Evolutionary conservation across 2,888 invertebrate genomes (phyloP), one percentile per base, ranked within the genome.

Genomic region (Nemapogon koenigi): DNA sequence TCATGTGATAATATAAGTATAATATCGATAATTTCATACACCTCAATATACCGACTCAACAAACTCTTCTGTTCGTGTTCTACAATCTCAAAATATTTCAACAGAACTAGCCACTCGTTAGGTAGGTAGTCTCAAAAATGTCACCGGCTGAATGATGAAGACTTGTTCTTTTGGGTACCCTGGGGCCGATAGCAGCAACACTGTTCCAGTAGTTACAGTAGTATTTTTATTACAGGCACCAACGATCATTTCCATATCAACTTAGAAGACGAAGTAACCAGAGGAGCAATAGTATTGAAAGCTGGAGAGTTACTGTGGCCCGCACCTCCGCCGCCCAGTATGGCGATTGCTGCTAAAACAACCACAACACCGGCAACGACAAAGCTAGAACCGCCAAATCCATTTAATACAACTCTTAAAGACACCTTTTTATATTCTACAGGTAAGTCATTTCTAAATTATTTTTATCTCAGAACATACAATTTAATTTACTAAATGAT

Each of bases 221-320:
- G n/a, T n/a, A n/a, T n/a, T 8, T 35, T 31, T 14, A 41, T 49
- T 53, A n/a, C 53, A 88, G 89, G 89, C 19, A 84, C 85, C 41
- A 83, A 91, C 46, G 86, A 92, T 48, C 87, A 90, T 58, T 94
- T 87, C 68, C 63, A 88, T 62, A 85, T 94, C 40, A 87, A 92
- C 64, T 63, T 93, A 42, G 85, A 88, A 47, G 94, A 94, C 65
- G 94, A 94, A 62, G 94, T 94, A 35, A 88, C 91, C 0, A 81
- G 94, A 15, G 94, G 94, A 1, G 86, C 90, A 33, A 88, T 93
- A 44, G 83, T 94, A 29, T 72, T 92, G 28, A 81, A 89, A 43
- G 81, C 88, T 39, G 93, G 93, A 1, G 71, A 86, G 52, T 58
- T 90, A 38, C 66, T 91, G 59, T 93, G 91, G 91, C 93, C 92